phyloP scores from a whole-genome alignment of 2,888 invertebrate species.

The Mimachlamys varia region DNA sequence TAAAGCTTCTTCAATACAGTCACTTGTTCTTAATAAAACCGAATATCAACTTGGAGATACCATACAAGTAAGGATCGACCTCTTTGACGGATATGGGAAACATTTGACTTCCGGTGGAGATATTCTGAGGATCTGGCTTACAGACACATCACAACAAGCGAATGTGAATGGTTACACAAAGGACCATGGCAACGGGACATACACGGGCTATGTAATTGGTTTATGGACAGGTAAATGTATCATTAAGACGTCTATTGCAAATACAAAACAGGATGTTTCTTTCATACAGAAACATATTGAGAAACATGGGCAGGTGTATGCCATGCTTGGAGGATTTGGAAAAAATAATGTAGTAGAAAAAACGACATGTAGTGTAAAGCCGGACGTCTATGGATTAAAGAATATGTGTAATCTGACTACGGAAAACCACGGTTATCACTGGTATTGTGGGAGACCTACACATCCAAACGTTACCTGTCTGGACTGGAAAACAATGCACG shows the following conservation, averaged over 20 bases:
- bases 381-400: background rate
- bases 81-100: slow-evolving; percentile 20
- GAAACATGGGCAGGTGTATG: slow-evolving; percentile 14
- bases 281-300: slow-evolving; percentile 13
- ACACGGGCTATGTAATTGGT: slow-evolving; percentile 37
- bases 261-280: slow-evolving; percentile 35
- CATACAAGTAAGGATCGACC: slow-evolving; percentile 24
- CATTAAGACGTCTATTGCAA: slow-evolving; percentile 38
- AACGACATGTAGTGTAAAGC: background rate
- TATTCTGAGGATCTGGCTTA: slow-evolving; percentile 40
- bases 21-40: background rate
- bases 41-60: slow-evolving; percentile 14
- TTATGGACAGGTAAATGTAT: slow-evolving; percentile 38
- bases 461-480: background rate
- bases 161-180: slow-evolving; percentile 36
- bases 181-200: slow-evolving; percentile 42
- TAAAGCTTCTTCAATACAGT: background rate
- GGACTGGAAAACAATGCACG: background rate
- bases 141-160: background rate
- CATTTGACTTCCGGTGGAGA: slow-evolving; percentile 28
- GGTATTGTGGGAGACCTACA: slow-evolving; percentile 39
- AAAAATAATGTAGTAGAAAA: background rate
- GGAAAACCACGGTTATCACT: slow-evolving; percentile 25
- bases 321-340: background rate
- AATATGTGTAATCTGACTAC: slow-evolving; percentile 38